These are phyloP conservation scores for Pristionchus pacificus DNA, from an alignment of 1,140 invertebrate species.

Conservation along the genomic window DNA sequence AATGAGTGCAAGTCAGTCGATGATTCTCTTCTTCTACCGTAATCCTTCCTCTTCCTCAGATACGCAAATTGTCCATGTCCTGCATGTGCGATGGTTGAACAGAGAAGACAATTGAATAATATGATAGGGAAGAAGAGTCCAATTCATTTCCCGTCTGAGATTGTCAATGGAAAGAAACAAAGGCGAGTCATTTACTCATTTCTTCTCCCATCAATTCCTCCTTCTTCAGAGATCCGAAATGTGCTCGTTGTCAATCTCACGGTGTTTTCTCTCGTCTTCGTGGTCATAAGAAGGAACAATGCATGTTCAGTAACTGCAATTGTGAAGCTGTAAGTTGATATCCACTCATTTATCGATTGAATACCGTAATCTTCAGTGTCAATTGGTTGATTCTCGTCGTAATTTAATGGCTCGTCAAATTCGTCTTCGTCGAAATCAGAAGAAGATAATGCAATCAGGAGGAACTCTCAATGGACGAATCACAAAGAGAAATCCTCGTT, in stretches of 20 bases:
- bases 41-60: slow-evolving; percentile 21
- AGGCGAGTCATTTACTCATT: not conserved
- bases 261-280: slow-evolving; percentile 20
- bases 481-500: not conserved
- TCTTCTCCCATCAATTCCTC: not conserved
- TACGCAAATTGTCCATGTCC: slow-evolving; percentile 23
- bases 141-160: not conserved
- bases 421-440: slow-evolving; percentile 27
- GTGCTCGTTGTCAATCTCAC: slow-evolving; percentile 33
- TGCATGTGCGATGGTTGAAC: slow-evolving; percentile 34
- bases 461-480: not conserved
- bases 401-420: slow-evolving; percentile 36
- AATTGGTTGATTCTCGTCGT: slow-evolving; percentile 25
- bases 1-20: slow-evolving; percentile 26
- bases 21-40: not conserved
- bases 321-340: slow-evolving; percentile 27
- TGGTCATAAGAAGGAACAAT: slow-evolving; percentile 36
- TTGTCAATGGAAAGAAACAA: not conserved
- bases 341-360: not conserved
- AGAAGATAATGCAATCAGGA: not conserved
- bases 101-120: slow-evolving; percentile 33
- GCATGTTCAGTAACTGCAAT: slow-evolving; percentile 20
- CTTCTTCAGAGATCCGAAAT: slow-evolving; percentile 28
- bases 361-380: slow-evolving; percentile 24
- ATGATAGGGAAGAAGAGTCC: slow-evolving; percentile 23